A percentile compares a stretch with the other conserved stretches of the same genome.
phyloP scores from a whole-genome alignment of 2,888 invertebrate genomes.

The Seira musarum region DNA sequence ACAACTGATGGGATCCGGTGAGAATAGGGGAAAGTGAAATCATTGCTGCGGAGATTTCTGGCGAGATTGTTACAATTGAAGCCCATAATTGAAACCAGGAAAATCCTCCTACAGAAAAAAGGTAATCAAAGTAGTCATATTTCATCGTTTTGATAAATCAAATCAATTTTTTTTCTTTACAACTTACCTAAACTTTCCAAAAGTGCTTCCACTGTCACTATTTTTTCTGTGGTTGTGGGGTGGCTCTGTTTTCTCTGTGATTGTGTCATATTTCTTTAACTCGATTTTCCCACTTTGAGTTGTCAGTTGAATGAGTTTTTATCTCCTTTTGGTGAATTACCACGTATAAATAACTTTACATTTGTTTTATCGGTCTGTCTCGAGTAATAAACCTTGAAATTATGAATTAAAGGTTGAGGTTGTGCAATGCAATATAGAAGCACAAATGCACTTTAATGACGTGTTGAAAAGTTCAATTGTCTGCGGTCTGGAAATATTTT shows the following conservation, averaged over 20 bases:
- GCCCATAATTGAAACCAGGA: conserved; percentile 64
- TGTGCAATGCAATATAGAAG: no score
- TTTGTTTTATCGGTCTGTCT: no score
- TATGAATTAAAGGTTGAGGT: no score
- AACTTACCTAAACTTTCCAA: conserved; percentile 46
- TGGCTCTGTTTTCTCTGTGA: background rate
- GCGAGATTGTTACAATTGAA: conserved; percentile 54
- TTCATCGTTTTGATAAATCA: background rate
- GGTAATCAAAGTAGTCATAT: background rate
- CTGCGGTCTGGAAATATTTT: no score
- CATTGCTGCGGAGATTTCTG: conserved; percentile 65
- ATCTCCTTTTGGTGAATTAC: no score
- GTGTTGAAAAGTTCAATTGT: no score
- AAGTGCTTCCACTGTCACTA: conserved; percentile 41
- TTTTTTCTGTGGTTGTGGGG: background rate
- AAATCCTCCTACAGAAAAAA: conserved; percentile 60
- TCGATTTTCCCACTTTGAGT: no score
- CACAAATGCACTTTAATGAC: background rate
- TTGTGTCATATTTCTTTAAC: background rate
- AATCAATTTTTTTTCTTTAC: background rate
- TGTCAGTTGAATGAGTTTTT: no score
- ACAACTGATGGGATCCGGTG: conserved; percentile 54
- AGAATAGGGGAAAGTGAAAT: conserved; percentile 64
- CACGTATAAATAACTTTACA: no score
- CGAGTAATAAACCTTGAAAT: no score